Base-by-base conservation (phyloP, 1,140 invertebrate species). In the Pogonognathellus flavescens region DNA sequence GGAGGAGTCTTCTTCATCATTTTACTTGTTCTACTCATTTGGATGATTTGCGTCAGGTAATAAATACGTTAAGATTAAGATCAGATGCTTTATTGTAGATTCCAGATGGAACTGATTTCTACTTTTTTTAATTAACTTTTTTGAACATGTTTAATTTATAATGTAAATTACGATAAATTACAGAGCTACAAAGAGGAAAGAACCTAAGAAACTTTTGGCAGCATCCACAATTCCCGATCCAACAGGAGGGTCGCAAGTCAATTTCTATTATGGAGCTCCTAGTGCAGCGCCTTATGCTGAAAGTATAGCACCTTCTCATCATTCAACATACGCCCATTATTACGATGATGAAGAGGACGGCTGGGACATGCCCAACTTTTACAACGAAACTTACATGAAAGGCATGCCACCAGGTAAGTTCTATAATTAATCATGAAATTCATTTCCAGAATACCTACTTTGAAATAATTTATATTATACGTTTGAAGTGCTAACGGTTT, bases 331-430 rank as follows among this genome's bases (percentile, higher is more conserved):
- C 90, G 97, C 97, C 18, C 97, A 98, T 90, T 98, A 98, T 90
- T 98, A 98, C 89, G 95, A 96, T 90, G 96, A 97, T 88, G 97
- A 98, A 90, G 97, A 98, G 90, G 96, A 97, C 88, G 97, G 96
- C 14, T 98, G 97, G 96, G 97, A 98, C 90, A 98, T 98, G 97
- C 97, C 97, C 0, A 98, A 98, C 91, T 98, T 98, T 90, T 98
- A 98, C 91, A 98, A 98, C 91, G 97, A 98, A 92, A 97, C 96
- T 18, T 98, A 97, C 89, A 97, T 97, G 96, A 98, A 97, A 93
- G 85, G 89, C 89, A 87, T 87, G 85, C 83, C 86, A 50, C 57
- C 60, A 87, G 82, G 84, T 72, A 84, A 82, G 72, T 62, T n/a
- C n/a, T n/a, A 13, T n/a, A 25, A 66, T 66, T 31, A 41, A 41